These are phyloP conservation scores for Astreopora myriophthalma DNA, from an alignment of 64 coral and sea anemone genomes.

Conservation along the genomic window DNA sequence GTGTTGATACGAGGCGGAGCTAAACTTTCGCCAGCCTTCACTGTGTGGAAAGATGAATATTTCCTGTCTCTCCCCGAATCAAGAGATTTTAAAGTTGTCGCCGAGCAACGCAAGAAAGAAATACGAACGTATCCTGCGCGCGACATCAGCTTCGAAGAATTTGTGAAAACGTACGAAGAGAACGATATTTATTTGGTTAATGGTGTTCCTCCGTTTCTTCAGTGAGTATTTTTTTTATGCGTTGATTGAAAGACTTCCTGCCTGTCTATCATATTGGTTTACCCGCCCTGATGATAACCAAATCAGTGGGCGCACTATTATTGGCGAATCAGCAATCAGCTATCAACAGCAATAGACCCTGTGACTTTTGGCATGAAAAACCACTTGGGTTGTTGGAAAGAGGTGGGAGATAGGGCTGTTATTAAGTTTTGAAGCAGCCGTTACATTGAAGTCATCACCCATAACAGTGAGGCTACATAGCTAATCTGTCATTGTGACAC, in stretches of 20 bases:
- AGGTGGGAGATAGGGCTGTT: too few relatives aligned
- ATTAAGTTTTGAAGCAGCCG: too few relatives aligned
- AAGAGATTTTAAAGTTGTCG: conserved; percentile 42
- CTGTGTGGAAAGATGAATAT: conserved; percentile 89
- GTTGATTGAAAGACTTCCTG: too few relatives aligned
- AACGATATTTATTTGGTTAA: conserved; percentile 98
- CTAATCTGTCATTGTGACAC: too few relatives aligned
- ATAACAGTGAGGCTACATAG: too few relatives aligned
- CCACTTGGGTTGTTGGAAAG: too few relatives aligned
- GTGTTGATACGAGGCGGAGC: conserved; percentile 88
- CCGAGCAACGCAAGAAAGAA: conserved; percentile 97
- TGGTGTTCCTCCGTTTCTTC: conserved; percentile 89
- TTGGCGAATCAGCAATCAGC: too few relatives aligned
- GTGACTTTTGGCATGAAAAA: too few relatives aligned
- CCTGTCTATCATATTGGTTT: background rate
- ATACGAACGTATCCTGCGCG: conserved; percentile 76
- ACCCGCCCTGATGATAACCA: too few relatives aligned
- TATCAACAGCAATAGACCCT: too few relatives aligned
- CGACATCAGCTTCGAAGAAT: conserved; percentile 80
- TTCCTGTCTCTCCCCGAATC: conserved; percentile 70
- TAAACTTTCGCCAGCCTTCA: conserved; percentile 85
- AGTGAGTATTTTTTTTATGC: conserved; percentile 86
- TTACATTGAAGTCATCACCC: too few relatives aligned
- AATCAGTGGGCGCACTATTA: too few relatives aligned
- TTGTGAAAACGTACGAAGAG: conserved; percentile 71